Evolutionary conservation across 2,888 invertebrate species (phyloP).

Genomic region (Pollenia amentaria): DNA sequence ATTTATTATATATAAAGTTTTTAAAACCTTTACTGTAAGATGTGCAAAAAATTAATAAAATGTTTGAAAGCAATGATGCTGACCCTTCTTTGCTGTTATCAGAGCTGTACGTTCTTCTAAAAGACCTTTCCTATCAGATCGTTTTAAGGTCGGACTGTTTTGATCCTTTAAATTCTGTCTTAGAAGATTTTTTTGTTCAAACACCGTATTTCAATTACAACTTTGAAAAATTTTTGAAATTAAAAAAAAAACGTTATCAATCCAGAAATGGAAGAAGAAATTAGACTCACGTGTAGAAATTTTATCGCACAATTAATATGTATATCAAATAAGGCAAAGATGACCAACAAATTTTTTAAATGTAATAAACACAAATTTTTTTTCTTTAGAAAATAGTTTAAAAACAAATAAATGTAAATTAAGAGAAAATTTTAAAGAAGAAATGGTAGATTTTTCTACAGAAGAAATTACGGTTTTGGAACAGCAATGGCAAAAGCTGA

Average conservation of each 20-base stretch:
- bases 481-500: no score
- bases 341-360: no score
- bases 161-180: conserved; percentile 23
- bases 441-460: no score
- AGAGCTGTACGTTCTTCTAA: no score
- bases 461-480: no score
- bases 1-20: conserved; percentile 41
- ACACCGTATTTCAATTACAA: conserved; percentile 38
- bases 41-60: conserved; percentile 38
- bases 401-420: no score
- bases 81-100: conserved; percentile 31
- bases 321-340: no score
- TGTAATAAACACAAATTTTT: no score
- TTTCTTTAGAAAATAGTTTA: no score
- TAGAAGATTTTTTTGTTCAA: conserved; percentile 31
- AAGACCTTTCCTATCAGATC: no score
- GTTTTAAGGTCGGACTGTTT: conserved; percentile 17
- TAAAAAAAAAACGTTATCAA: conserved; percentile 10
- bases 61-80: conserved; percentile 42
- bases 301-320: conserved; percentile 6
- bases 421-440: no score
- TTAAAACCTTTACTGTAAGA: conserved; percentile 34
- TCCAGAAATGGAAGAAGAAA: conserved; percentile 18
- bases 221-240: conserved; percentile 33
- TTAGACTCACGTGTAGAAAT: neutral